Conservation (phyloP, 2,888 invertebrate genomes). For the Drosophila silvestris region DNA sequence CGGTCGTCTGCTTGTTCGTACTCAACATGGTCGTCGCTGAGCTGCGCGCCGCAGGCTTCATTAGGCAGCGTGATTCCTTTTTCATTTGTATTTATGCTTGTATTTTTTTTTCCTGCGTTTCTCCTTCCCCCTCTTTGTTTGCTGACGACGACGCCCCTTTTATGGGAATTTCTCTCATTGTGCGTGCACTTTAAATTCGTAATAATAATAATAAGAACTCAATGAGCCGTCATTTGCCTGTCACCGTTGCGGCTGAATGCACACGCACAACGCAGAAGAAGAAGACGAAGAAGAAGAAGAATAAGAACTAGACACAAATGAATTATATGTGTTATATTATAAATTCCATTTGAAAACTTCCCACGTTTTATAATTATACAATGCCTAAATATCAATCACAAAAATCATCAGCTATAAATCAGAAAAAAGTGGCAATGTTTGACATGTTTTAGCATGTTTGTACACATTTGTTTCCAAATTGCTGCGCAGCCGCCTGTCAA, state of each 20-base stretch:
- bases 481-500: slow-evolving; percentile 69
- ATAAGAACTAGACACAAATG: neutral
- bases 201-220: slow-evolving; percentile 67
- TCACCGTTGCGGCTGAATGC: slow-evolving; percentile 33
- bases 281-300: neutral
- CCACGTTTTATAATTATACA: slow-evolving; percentile 52
- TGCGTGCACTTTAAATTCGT: slow-evolving; percentile 55
- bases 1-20: slow-evolving; percentile 33
- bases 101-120: slow-evolving; percentile 46
- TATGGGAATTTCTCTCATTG: slow-evolving; percentile 53
- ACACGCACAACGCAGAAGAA: neutral
- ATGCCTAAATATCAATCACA: slow-evolving; percentile 47
- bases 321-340: neutral
- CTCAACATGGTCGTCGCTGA: slow-evolving; percentile 55
- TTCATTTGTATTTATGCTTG: slow-evolving; percentile 72
- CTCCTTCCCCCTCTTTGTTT: slow-evolving; percentile 46
- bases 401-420: slow-evolving; percentile 51
- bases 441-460: slow-evolving; percentile 57
- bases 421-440: slow-evolving; percentile 42
- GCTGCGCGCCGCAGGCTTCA: slow-evolving; percentile 74
- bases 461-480: slow-evolving; percentile 59
- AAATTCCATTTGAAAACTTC: slow-evolving; percentile 47
- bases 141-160: slow-evolving; percentile 57
- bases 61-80: slow-evolving; percentile 76
- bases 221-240: slow-evolving; percentile 69